Conservation (phyloP, 2,888 invertebrate genomes). For the Atrina japonica region DNA sequence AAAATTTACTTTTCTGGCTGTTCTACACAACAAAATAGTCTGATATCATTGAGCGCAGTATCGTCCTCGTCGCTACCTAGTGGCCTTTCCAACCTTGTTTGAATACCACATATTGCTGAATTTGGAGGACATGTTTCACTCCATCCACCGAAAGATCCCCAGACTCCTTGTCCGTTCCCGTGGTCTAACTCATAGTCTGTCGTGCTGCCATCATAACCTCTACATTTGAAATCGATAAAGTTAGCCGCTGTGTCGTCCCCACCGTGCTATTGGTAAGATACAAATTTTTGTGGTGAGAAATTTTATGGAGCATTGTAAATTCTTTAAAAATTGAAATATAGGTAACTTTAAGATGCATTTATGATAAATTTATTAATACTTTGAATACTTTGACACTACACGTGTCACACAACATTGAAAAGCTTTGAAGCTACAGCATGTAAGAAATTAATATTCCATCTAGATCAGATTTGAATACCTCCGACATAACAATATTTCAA, state of each 20-base stretch:
- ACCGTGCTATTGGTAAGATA: background rate
- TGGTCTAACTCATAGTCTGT: background rate
- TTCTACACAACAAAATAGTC: conserved; percentile 2
- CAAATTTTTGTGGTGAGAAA: too few species aligned
- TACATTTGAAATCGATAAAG: conserved; percentile 3
- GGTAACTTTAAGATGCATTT: too few species aligned
- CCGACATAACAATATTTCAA: too few species aligned
- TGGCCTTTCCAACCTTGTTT: background rate
- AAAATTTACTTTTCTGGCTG: too few species aligned
- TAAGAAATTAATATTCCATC: too few species aligned
- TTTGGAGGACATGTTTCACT: background rate
- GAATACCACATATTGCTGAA: conserved; percentile 11
- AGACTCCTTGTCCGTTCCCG: background rate
- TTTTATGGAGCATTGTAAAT: too few species aligned
- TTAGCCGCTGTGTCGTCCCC: conserved; percentile 16
- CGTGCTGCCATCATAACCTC: background rate
- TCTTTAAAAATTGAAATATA: too few species aligned
- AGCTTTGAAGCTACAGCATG: too few species aligned
- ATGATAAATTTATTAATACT: too few species aligned
- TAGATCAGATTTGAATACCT: too few species aligned
- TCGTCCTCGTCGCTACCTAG: background rate
- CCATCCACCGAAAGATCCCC: conserved; percentile 6
- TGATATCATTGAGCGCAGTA: background rate
- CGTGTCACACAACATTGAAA: too few species aligned
- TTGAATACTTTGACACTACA: too few species aligned